A percentile compares a stretch with the other conserved stretches of the same genome.
These are phyloP conservation scores for Antheraea yamamai DNA, from an alignment of 2,888 invertebrate genomes.

Conservation along the genomic window DNA sequence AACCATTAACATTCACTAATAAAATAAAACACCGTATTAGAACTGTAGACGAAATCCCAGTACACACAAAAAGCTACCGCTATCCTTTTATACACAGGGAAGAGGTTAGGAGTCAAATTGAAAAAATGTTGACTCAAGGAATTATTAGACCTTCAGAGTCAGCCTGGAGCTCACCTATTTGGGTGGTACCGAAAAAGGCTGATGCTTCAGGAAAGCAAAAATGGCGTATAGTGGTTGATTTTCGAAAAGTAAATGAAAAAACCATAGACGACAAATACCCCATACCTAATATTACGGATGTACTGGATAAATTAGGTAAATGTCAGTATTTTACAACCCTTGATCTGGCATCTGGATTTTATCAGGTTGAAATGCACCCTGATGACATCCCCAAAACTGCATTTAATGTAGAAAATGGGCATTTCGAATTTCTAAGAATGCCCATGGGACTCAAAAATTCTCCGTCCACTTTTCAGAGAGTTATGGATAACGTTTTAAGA, in stretches of 20 bases:
- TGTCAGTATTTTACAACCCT: slow-evolving; percentile 32
- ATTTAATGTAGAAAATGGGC: slow-evolving; percentile 37
- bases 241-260: slow-evolving; percentile 35
- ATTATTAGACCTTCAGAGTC: slow-evolving; percentile 22
- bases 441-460: no score
- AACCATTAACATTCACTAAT: slow-evolving; percentile 28
- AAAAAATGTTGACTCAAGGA: slow-evolving; percentile 25
- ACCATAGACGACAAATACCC: slow-evolving; percentile 36
- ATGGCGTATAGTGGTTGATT: slow-evolving; percentile 33
- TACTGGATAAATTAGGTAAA: no score
- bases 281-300: slow-evolving; percentile 35
- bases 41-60: slow-evolving; percentile 24
- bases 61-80: slow-evolving; percentile 25
- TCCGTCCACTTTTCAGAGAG: not conserved
- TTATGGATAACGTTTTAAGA: not conserved
- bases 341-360: slow-evolving; percentile 28
- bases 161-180: slow-evolving; percentile 22
- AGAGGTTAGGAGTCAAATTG: slow-evolving; percentile 26
- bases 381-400: slow-evolving; percentile 37
- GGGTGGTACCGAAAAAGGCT: slow-evolving; percentile 23
- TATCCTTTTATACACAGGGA: slow-evolving; percentile 25
- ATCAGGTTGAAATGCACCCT: no score
- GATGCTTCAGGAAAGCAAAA: slow-evolving; percentile 31
- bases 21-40: slow-evolving; percentile 24
- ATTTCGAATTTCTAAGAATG: slow-evolving; percentile 26